phyloP scores from a whole-genome alignment of 2,797 vertebrate species.

The Trachurus trachurus region DNA sequence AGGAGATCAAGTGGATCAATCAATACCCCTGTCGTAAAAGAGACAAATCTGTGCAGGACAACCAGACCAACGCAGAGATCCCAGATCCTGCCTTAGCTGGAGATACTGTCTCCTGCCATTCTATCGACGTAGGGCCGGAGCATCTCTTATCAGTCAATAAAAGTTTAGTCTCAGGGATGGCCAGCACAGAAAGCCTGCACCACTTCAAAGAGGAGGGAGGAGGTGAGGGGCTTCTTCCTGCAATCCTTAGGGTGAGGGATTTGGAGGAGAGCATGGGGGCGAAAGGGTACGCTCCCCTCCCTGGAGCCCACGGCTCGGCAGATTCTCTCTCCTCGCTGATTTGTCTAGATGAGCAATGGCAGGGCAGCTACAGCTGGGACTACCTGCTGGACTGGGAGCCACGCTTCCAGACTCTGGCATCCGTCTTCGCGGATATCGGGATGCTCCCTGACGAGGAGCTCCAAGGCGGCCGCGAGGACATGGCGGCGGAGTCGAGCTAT shows the following conservation, averaged over 20 bases:
- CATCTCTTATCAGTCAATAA: constrained; percentile 60
- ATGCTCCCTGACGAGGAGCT: constrained; percentile 90
- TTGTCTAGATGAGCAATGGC: constrained; percentile 76
- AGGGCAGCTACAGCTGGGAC: constrained; percentile 85
- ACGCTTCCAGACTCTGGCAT: constrained; percentile 89
- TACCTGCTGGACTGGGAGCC: constrained; percentile 90
- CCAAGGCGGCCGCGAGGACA: constrained; percentile 70
- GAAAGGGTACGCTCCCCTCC: constrained; percentile 76
- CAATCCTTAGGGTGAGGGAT: constrained; percentile 72
- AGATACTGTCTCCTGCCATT: constrained; percentile 87
- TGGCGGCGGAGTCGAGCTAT: constrained; percentile 82
- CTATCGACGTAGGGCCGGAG: constrained; percentile 77
- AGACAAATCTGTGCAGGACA: constrained; percentile 62
- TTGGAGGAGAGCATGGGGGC: constrained; percentile 72
- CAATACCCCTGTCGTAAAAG: constrained; percentile 85
- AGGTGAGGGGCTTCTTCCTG: constrained; percentile 81
- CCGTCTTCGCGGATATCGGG: constrained; percentile 92
- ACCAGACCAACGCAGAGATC: constrained; percentile 61
- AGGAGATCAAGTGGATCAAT: constrained; percentile 93
- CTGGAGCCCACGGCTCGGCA: constrained; percentile 69
- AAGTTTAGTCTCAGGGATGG: constrained; percentile 64
- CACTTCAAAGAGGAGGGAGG: constrained; percentile 82
- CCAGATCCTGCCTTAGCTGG: constrained; percentile 86
- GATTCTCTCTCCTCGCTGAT: constrained; percentile 78
- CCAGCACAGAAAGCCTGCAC: constrained; percentile 83